A percentile compares a stretch with the other conserved stretches of the same genome.
phyloP scores from a whole-genome alignment of 2,113 vertebrate species.

The Labeo rohita region DNA sequence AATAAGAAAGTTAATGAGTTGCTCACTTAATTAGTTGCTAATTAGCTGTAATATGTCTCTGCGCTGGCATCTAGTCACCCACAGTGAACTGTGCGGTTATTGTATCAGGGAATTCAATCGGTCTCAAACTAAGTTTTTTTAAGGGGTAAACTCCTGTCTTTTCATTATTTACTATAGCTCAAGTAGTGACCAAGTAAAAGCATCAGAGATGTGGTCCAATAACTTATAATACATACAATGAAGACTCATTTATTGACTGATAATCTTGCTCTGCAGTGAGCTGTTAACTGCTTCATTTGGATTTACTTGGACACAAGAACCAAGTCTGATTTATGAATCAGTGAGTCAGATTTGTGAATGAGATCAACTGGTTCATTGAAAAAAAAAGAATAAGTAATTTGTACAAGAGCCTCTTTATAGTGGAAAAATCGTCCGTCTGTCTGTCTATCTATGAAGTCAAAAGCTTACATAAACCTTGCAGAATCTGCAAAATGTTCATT shows the following conservation, averaged over 20 bases:
- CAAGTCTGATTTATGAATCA: neutral
- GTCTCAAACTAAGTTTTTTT: neutral
- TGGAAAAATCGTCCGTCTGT: no score
- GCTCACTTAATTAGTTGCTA: neutral
- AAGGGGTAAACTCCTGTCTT: neutral
- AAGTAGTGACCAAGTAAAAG: neutral
- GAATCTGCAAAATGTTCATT: no score
- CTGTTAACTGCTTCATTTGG: no score
- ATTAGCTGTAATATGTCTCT: constrained; percentile 34
- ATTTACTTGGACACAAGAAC: neutral
- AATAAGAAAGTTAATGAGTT: constrained; percentile 18
- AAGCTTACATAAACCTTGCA: no score
- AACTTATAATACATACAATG: no score
- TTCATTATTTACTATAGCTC: neutral
- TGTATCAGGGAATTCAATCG: neutral
- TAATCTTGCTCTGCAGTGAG: no score
- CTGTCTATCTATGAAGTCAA: no score
- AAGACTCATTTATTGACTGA: neutral
- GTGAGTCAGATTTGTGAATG: neutral
- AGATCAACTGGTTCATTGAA: neutral
- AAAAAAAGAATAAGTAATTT: no score
- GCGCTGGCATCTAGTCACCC: constrained; percentile 10
- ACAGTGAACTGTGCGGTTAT: constrained; percentile 28
- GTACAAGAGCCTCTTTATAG: no score
- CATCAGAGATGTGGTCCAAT: neutral